Base-by-base conservation (phyloP, 2,797 vertebrate genomes). In the Iguana delicatissima region DNA sequence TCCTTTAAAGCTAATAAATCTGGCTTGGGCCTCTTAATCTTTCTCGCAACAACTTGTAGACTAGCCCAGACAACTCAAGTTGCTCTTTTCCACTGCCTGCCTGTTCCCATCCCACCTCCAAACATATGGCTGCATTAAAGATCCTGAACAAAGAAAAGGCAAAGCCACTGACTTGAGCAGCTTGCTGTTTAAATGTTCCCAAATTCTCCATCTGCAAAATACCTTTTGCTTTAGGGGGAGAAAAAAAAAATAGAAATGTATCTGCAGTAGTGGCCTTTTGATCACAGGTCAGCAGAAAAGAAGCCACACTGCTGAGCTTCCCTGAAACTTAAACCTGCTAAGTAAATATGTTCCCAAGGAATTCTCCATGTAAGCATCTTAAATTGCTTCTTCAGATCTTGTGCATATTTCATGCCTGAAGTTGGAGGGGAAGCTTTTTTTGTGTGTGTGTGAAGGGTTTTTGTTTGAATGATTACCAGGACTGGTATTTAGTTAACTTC, bases 261-360 rank as follows among this genome's bases (percentile, higher is more conserved):
- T 85, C 57, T 86, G 24, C 13, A 0, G 46, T 5, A 87, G 59
- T 52, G 76, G 55, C 87, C 93, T 74, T 77, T 55, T 92, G 85
- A 59, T 14, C 0, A 2, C 24, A 55, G 79, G 64, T 52, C 87
- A 91, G 83, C 67, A 90, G n/a, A 83, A 86, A 86, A 93, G 72
- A 80, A 62, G 22, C 18, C 26, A 26, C 1, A 0, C 32, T 88
- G 89, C 88, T 89, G 87, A 93, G 73, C 29, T 24, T 4, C 64
- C 0, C 0, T 13, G 16, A 92, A 42, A 81, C n/a, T 24, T 73
- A 69, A 32, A 32, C 57, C 67, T 79, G 1, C 42, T 38, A 90
- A 93, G 89, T 77, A 92, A 91, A 62, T 83, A 13, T 32, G 26
- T 26, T 84, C 89, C 26, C 32, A 74, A 69, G 42, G 4, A 32